A percentile compares a stretch with the other conserved stretches of the same genome.
Evolutionary conservation across 2,888 invertebrate species (phyloP).

Genomic region (Sussaba pulchella): DNA sequence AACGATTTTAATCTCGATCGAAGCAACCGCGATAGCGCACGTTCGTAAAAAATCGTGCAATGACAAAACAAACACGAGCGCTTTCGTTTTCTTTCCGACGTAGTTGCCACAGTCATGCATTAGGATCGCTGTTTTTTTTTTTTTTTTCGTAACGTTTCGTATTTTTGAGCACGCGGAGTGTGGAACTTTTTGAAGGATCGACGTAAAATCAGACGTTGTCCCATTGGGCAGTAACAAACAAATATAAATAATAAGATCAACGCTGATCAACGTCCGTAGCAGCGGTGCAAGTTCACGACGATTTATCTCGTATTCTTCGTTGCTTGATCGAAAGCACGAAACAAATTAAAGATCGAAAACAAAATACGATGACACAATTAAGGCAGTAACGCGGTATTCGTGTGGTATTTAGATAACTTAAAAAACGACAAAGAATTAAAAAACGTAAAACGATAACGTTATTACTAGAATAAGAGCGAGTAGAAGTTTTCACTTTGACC

Average conservation of each 20-base stretch:
- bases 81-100: constrained; percentile 19
- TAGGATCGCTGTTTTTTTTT: not conserved
- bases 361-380: constrained; percentile 21
- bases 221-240: constrained; percentile 11
- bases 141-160: not conserved
- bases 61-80: constrained; percentile 36
- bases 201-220: constrained; percentile 20
- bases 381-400: constrained; percentile 45
- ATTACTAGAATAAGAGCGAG: constrained; percentile 28
- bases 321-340: constrained; percentile 21
- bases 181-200: constrained; percentile 30
- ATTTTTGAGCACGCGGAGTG: constrained; percentile 8
- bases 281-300: constrained; percentile 10
- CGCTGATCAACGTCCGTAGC: constrained; percentile 20
- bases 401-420: constrained; percentile 21
- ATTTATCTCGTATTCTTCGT: constrained; percentile 9
- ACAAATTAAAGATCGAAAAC: constrained; percentile 11
- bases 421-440: constrained; percentile 10
- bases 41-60: constrained; percentile 15
- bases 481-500: constrained; percentile 14
- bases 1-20: too few species aligned
- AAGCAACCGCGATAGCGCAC: constrained; percentile 3
- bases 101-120: constrained; percentile 34
- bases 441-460: constrained; percentile 10
- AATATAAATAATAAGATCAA: constrained; percentile 28